Base-by-base conservation (phyloP, 2,888 invertebrate species). In the Philhelius pedissequus region DNA sequence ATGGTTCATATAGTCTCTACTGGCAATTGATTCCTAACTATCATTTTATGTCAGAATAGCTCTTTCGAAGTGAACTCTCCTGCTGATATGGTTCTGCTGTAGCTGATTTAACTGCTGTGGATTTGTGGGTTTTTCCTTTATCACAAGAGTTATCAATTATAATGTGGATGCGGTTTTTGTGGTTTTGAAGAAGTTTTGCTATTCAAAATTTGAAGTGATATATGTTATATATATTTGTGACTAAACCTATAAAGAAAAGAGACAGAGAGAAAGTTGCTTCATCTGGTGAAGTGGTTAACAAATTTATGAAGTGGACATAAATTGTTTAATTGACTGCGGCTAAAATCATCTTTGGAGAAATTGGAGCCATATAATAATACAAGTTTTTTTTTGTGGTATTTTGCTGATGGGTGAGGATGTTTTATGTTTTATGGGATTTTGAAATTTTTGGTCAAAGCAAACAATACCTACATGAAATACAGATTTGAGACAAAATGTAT, bases 101-200 rank as follows among this genome's bases (percentile, higher is more conserved):
- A 20, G 20, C 15, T 50, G 54, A 18, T 54, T 3, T 13, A 20
- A 13, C 15, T 52, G 30, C 15, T 60, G 27, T 30, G 62, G 38
- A 45, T 22, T 27, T 71, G 27, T 60, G 45, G 48, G 38, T 54
- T 66, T 22, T 32, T 32, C 27, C 18, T 60, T 40, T 22, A 66
- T 50, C 71, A 66, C 66, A 58, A 30, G 38, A 66, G 71, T 73
- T 79, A 79, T 79, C 73, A 73, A 73, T 79, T 79, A 73, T 58
- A 66, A 43, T 66, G 48, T 71, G 40, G 56, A 38, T 75, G 80
- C 40, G 80, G 56, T 66, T 32, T 56, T 62, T 30, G 64, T 40
- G 64, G 81, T 66, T 2, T 71, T 54, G 60, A 60, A 60, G 27
- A 62, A 68, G 15, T 56, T 69, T 13, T 27, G 25, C 54, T 48